Percentiles rank a stretch among this genome's conserved stretches.
phyloP scores from a whole-genome alignment of 2,797 vertebrate species.

The Channallabes apus region DNA sequence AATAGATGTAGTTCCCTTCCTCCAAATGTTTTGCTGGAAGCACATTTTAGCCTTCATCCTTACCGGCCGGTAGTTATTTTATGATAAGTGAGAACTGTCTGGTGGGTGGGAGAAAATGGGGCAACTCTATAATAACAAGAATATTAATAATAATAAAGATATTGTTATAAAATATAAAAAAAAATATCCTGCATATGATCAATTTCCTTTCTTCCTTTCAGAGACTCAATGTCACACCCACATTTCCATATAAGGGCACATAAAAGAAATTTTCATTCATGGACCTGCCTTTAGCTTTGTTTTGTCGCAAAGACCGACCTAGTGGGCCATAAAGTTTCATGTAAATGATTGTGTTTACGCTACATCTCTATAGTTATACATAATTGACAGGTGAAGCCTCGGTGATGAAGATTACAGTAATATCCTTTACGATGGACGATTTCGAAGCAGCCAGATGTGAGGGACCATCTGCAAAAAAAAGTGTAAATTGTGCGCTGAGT shows the following conservation, averaged over 20 bases:
- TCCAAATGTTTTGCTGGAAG: background rate
- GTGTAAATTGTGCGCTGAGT: slow-evolving; percentile 3
- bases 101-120: background rate
- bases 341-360: background rate
- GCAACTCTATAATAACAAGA: background rate
- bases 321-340: background rate
- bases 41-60: background rate
- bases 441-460: background rate
- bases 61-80: background rate
- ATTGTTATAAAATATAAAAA: background rate
- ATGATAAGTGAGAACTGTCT: background rate
- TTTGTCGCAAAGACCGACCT: background rate
- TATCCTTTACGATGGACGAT: background rate
- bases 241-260: background rate
- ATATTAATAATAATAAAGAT: background rate
- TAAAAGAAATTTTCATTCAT: background rate
- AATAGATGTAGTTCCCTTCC: too few species aligned
- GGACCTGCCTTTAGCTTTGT: background rate
- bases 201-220: background rate
- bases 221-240: background rate
- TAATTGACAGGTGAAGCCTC: background rate
- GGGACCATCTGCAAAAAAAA: background rate
- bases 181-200: background rate
- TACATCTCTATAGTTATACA: background rate
- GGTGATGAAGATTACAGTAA: background rate